phyloP scores from a whole-genome alignment of 2,888 invertebrate species.

The Branchipolynoe longqiensis region DNA sequence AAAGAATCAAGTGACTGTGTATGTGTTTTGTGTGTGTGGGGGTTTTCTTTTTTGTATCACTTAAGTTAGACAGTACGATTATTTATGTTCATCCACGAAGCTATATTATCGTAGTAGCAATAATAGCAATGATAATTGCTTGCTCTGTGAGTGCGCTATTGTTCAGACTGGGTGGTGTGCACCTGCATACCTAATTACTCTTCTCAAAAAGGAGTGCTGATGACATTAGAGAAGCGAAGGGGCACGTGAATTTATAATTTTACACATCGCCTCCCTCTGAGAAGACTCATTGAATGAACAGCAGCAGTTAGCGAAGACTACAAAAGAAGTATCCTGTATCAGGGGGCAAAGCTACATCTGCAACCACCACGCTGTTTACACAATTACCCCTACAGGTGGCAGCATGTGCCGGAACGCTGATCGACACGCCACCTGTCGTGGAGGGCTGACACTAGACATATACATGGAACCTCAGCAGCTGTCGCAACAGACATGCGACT shows the following conservation, averaged over 20 bases:
- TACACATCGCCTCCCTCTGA: not conserved
- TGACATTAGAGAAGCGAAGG: constrained; percentile 7
- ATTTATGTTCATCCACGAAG: not conserved
- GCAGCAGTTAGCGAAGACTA: not conserved
- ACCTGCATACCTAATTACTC: not conserved
- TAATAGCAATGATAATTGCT: not conserved
- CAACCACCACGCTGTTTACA: not conserved
- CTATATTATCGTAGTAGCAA: not conserved
- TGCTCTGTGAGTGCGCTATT: constrained; percentile 3
- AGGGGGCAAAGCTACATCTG: constrained; percentile 6
- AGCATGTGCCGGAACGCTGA: not conserved
- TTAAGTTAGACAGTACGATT: constrained; percentile 20
- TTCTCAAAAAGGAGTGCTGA: constrained; percentile 9
- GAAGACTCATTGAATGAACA: not conserved
- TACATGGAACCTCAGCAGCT: constrained; percentile 36
- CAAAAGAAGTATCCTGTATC: not conserved
- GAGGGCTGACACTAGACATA: constrained; percentile 30
- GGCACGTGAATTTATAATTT: not conserved
- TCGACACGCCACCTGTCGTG: not conserved
- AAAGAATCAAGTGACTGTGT: constrained; percentile 45
- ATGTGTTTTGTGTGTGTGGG: not conserved
- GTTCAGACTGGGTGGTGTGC: not conserved
- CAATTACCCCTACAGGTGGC: not conserved
- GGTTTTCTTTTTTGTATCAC: not conserved
- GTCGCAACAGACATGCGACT: not conserved